Evolutionary conservation across 2,113 vertebrate genomes (phyloP).

Genomic region (Triplophysa dalaica): DNA sequence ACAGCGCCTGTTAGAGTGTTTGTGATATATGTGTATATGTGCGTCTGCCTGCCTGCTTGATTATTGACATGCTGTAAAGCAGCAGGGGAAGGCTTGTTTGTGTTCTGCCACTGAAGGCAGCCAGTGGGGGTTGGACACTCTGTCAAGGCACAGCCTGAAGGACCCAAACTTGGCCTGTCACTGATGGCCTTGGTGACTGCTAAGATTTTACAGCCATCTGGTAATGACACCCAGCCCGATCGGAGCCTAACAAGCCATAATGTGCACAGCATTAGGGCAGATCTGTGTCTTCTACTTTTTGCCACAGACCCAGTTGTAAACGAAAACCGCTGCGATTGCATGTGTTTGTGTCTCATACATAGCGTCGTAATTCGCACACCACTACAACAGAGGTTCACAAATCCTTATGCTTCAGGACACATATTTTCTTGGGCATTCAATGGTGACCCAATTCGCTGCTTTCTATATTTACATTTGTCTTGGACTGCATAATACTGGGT

Average conservation of each 20-base stretch:
- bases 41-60: constrained; percentile 29
- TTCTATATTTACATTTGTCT: too few relatives aligned
- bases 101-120: constrained; percentile 24
- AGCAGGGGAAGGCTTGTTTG: constrained; percentile 50
- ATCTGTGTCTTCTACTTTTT: constrained; percentile 26
- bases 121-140: constrained; percentile 28
- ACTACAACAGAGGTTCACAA: background rate
- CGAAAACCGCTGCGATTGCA: constrained; percentile 15
- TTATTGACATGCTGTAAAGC: constrained; percentile 51
- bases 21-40: constrained; percentile 20
- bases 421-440: too few relatives aligned
- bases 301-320: constrained; percentile 32
- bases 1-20: constrained; percentile 11
- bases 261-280: constrained; percentile 15
- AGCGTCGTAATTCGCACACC: background rate
- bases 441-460: too few relatives aligned
- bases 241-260: constrained; percentile 46
- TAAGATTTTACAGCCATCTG: constrained; percentile 49
- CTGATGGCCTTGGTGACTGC: constrained; percentile 38
- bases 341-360: constrained; percentile 13
- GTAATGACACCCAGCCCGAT: constrained; percentile 32
- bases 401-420: background rate
- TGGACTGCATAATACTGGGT: too few relatives aligned
- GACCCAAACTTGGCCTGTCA: constrained; percentile 33
- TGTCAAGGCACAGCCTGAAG: constrained; percentile 39